Evolutionary conservation across 2,113 vertebrate species (phyloP), one percentile per base, ranked within the genome.

Genomic region (Gracilinanus agilis): DNA sequence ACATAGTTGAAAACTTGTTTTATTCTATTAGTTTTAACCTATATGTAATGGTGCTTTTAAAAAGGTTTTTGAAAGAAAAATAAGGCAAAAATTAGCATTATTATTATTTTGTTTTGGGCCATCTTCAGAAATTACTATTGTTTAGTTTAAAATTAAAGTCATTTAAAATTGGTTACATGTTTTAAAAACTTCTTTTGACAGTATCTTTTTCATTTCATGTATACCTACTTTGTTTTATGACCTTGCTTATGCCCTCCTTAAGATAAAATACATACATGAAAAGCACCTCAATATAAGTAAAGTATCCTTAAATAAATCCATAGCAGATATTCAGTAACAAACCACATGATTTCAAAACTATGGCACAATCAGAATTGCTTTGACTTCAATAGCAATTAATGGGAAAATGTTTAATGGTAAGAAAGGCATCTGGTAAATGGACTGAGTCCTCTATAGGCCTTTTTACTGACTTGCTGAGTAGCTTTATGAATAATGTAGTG

Each of bases 241-340:
- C 94, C 91, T 91, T 93, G 54, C 40, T 93, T 24, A 89, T 24
- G 16, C 21, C 95, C 29, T 44, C 75, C 49, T 67, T 83, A 8
- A 93, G 90, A 55, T 95, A 96, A 90, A 94, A 53, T 55, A 58
- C 25, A 91, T 91, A 95, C 91, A 94, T 88, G n/a, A 49, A 75
- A 97, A 97, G 93, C 92, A 91, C 44, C 67, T 95, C 92, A 54
- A 96, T 90, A 94, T 94, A 95, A 94, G 90, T 53, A 95, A 96
- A 94, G 95, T 93, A 97, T 90, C 93, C 90, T 88, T 89, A 40
- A 83, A 67, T 75, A 34, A 95, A 95, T 90, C 91, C 24, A 90
- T 19, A 90, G 90, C 93, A 96, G 94, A 27, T 96, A 92, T 96
- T 97, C 95, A 88, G 88, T 95, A 27, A 53, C 4, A 25, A 89